A percentile compares a stretch with the other conserved stretches of the same genome.
These are phyloP conservation scores for Microctenopoma lineatum DNA, from an alignment of 2,797 vertebrate species.

Conservation along the genomic window DNA sequence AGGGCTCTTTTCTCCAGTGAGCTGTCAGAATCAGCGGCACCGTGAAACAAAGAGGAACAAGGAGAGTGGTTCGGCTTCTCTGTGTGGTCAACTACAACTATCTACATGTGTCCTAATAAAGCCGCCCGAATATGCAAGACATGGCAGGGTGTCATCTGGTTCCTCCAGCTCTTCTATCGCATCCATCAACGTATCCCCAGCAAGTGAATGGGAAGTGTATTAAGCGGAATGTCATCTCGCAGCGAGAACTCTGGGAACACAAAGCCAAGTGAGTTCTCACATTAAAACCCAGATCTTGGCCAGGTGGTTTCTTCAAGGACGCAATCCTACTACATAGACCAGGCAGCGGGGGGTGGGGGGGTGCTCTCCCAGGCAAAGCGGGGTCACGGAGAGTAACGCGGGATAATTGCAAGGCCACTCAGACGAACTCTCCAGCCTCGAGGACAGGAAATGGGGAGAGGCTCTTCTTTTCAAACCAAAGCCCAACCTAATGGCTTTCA, in stretches of 20 bases:
- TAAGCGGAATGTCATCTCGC: constrained; percentile 45
- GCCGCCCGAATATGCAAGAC: constrained; percentile 3
- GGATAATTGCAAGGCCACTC: constrained; percentile 70
- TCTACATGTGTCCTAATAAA: not conserved
- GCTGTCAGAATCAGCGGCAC: constrained; percentile 65
- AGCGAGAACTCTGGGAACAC: constrained; percentile 64
- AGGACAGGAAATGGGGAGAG: constrained; percentile 66
- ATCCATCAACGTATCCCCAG: not conserved
- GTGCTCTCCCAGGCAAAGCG: constrained; percentile 46
- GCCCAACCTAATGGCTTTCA: constrained; percentile 67
- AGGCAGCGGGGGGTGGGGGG: constrained; percentile 40
- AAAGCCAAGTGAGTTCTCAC: constrained; percentile 67
- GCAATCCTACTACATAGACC: constrained; percentile 50
- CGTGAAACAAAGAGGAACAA: constrained; percentile 31
- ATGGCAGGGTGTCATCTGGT: constrained; percentile 7
- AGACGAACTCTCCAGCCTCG: constrained; percentile 73
- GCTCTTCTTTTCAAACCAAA: constrained; percentile 47
- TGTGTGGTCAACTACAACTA: constrained; percentile 4
- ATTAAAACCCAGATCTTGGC: constrained; percentile 60
- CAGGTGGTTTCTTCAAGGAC: constrained; percentile 63
- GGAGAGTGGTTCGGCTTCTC: constrained; percentile 17
- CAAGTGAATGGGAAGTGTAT: constrained; percentile 18
- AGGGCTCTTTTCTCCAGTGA: constrained; percentile 70
- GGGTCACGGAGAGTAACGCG: constrained; percentile 59
- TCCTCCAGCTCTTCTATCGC: constrained; percentile 1